Conservation (phyloP, 2,113 vertebrate genomes). For the Eudyptes chrysolophus region DNA sequence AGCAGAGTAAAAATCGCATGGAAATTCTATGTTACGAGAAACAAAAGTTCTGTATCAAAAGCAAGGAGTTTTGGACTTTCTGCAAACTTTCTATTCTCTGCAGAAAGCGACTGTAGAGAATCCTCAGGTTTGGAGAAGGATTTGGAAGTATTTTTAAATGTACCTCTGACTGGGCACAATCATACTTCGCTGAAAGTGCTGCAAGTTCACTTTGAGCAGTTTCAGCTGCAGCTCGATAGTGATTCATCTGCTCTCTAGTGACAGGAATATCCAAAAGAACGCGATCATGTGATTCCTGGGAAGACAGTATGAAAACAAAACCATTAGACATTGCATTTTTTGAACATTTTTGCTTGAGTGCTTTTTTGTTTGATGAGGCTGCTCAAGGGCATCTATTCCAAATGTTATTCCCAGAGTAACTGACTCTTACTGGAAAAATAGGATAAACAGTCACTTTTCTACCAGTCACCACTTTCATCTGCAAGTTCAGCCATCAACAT, state of each 20-base stretch:
- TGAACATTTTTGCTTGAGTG: neutral
- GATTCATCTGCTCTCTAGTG: constrained; percentile 74
- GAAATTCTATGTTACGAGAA: neutral
- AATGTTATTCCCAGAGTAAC: neutral
- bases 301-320: neutral
- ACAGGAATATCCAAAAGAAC: constrained; percentile 55
- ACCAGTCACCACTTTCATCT: neutral
- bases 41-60: neutral
- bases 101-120: neutral
- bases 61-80: neutral
- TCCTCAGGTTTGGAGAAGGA: neutral
- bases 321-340: neutral
- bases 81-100: neutral
- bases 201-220: constrained; percentile 78
- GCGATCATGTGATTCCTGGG: constrained; percentile 47
- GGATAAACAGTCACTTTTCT: neutral
- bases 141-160: neutral
- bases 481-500: neutral
- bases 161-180: constrained; percentile 78
- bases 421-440: neutral
- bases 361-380: neutral
- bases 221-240: constrained; percentile 76
- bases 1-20: neutral
- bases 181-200: constrained; percentile 76
- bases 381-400: neutral